phyloP scores from a whole-genome alignment of 1,140 invertebrate genomes.

The Neodiprion pinetum region DNA sequence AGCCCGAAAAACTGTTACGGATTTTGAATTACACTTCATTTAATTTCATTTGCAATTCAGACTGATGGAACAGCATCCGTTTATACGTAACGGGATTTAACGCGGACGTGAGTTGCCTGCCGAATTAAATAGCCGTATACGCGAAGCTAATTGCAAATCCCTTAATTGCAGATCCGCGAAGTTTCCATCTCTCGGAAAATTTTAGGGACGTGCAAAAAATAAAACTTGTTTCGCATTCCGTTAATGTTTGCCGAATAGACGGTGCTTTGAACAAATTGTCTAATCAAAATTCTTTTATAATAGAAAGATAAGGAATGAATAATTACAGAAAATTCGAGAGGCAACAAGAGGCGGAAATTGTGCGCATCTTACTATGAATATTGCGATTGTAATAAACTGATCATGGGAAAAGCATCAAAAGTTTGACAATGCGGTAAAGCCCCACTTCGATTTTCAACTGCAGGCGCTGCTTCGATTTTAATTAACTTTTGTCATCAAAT shows the following conservation, averaged over 20 bases:
- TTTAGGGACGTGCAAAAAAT: background rate
- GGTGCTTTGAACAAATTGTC: no score
- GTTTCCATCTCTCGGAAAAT: constrained; percentile 25
- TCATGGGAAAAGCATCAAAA: no score
- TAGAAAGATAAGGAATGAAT: no score
- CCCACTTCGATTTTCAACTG: no score
- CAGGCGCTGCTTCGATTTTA: background rate
- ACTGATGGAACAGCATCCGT: constrained; percentile 44
- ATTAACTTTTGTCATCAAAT: background rate
- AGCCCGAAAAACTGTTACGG: background rate
- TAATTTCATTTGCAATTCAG: constrained; percentile 50
- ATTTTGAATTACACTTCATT: constrained; percentile 32
- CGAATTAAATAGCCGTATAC: constrained; percentile 28
- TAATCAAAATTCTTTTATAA: no score
- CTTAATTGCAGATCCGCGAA: constrained; percentile 51
- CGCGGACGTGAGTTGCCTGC: constrained; percentile 42
- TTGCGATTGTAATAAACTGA: no score
- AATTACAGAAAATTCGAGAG: no score
- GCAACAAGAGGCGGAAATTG: no score
- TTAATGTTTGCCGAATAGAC: no score
- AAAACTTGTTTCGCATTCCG: no score
- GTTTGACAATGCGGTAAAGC: no score
- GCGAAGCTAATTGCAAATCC: constrained; percentile 48
- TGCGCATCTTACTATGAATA: no score
- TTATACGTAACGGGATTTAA: constrained; percentile 46